These are phyloP conservation scores for Karalla daura DNA, from an alignment of 2,797 vertebrate genomes.

Conservation along the genomic window DNA sequence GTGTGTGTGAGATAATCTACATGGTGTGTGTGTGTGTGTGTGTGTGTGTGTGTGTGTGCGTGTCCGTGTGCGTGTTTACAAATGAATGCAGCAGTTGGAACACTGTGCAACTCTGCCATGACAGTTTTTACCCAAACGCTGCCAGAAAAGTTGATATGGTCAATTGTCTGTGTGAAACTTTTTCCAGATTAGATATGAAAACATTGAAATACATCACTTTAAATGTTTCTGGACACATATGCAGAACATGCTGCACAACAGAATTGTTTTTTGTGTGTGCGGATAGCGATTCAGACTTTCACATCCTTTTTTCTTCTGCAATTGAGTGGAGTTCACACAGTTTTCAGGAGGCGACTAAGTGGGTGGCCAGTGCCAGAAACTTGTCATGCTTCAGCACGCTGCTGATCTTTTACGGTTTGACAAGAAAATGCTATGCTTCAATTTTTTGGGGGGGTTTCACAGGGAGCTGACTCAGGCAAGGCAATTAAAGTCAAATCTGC, in stretches of 20 bases:
- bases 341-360: constrained; percentile 46
- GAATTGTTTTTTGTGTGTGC: constrained; percentile 19
- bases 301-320: constrained; percentile 11
- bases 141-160: constrained; percentile 67
- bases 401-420: constrained; percentile 35
- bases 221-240: constrained; percentile 40
- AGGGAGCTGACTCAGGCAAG: constrained; percentile 26
- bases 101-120: constrained; percentile 72
- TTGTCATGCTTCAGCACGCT: constrained; percentile 17
- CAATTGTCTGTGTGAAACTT: constrained; percentile 56
- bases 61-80: constrained; percentile 55
- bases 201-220: constrained; percentile 46
- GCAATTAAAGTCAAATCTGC: constrained; percentile 5
- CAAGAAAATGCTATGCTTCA: constrained; percentile 31
- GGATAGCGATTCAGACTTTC: constrained; percentile 26
- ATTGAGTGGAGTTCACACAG: constrained; percentile 56
- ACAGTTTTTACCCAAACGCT: constrained; percentile 61
- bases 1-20: constrained; percentile 24
- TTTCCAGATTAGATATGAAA: constrained; percentile 69
- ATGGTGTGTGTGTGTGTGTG: background rate
- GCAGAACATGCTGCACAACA: background rate
- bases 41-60: constrained; percentile 46
- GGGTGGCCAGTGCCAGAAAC: constrained; percentile 51
- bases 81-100: constrained; percentile 67
- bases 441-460: constrained; percentile 4